Base-by-base conservation (phyloP, 2,113 vertebrate genomes). In the Atrichornis clamosus region DNA sequence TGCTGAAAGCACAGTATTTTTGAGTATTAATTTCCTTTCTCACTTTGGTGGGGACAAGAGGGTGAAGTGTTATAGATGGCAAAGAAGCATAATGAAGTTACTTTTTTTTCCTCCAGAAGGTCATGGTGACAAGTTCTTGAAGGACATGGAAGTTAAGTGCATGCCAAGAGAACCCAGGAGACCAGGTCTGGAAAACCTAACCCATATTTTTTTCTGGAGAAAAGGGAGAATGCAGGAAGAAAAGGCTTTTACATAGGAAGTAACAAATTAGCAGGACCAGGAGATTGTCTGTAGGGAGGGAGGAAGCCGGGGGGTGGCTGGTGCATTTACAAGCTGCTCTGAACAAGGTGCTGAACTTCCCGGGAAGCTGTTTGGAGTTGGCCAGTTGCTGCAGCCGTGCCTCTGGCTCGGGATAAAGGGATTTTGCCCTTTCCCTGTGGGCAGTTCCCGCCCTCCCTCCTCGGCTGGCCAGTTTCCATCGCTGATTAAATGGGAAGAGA, bases 221-320 rank as follows among this genome's bases (percentile, higher is more conserved):
- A 67, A 46, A n/a, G 39, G 37, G 41, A 84, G 62, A 87, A 39
- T 30, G 47, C n/a, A 75, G 69, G 73, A 95, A 84, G 87, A 82
- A 86, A 92, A 88, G 41, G 32, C 72, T 92, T 86, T 92, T 76
- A 72, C 41, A 26, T 69, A 79, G 93, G 94, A 97, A 97, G 78
- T 94, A 90, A 94, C 92, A 95, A 64, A 88, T 90, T 93, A 95
- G 46, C 90, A 85, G 85, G 70, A 65, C 49, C 53, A 90, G 68
- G 85, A 93, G 84, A 95, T 32, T 44, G 86, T 86, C 89, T 52
- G 77, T 46, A 75, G 91, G 65, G 78, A 74, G 73, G 63, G 59
- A 85, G 60, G 63, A 86, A 80, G 67, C 6, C 0, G 18, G 19
- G 9, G 9, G 10, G 33, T 15, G 70, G 33, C 64, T 41, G 41